Percentiles rank a stretch among this genome's conserved stretches.
phyloP scores from a whole-genome alignment of 2,888 invertebrate species.

The Dryadula phaetusa region DNA sequence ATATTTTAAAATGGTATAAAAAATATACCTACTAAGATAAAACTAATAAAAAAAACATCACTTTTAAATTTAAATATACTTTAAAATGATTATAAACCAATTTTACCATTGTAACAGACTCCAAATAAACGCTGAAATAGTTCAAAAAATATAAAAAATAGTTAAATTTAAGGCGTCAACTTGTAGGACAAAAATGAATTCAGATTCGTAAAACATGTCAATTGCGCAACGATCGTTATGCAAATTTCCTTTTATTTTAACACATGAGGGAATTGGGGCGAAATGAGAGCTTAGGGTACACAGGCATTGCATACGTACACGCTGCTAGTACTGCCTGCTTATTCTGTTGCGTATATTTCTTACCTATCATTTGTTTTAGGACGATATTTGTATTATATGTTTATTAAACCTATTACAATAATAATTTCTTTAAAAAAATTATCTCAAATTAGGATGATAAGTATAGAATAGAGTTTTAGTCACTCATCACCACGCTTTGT shows the following conservation, averaged over 20 bases:
- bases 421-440: too few relatives aligned
- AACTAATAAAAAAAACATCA: too few relatives aligned
- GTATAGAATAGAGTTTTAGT: too few relatives aligned
- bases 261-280: conserved; percentile 27
- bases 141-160: not conserved
- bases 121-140: not conserved
- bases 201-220: conserved; percentile 11
- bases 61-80: too few relatives aligned
- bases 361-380: not conserved
- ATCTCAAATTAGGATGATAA: too few relatives aligned
- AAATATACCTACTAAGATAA: too few relatives aligned
- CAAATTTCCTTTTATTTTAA: conserved; percentile 28
- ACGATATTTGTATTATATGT: not conserved
- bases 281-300: conserved; percentile 17
- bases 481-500: too few relatives aligned
- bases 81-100: too few relatives aligned
- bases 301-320: conserved; percentile 15
- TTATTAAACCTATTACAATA: too few relatives aligned
- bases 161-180: conserved; percentile 12
- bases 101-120: too few relatives aligned
- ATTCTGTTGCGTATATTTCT: not conserved
- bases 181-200: conserved; percentile 4
- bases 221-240: conserved; percentile 20
- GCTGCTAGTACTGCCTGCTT: not conserved
- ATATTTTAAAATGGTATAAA: too few relatives aligned